A percentile compares a stretch with the other conserved stretches of the same genome.
phyloP scores from a whole-genome alignment of 2,797 vertebrate genomes.

The Acipenser ruthenus region DNA sequence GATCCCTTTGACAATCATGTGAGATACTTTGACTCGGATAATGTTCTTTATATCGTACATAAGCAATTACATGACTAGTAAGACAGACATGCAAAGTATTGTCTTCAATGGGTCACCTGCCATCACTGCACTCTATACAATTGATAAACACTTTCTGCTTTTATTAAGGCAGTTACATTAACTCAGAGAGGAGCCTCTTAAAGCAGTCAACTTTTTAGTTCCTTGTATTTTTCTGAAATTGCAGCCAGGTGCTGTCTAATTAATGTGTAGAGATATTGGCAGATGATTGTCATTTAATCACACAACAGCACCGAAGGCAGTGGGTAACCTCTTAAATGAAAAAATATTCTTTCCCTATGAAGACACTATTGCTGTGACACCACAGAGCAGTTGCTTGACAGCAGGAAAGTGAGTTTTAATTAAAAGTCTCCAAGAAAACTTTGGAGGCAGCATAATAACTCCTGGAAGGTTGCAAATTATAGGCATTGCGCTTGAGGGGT shows the following conservation, averaged over 20 bases:
- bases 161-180: conserved; percentile 4
- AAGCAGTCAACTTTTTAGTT: conserved; percentile 3
- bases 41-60: too few relatives aligned
- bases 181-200: conserved; percentile 11
- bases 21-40: too few relatives aligned
- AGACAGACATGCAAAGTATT: too few relatives aligned
- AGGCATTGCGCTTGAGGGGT: conserved; percentile 9
- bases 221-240: conserved; percentile 23
- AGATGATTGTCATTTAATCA: conserved; percentile 46
- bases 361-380: conserved; percentile 47
- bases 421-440: conserved; percentile 52
- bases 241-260: conserved; percentile 33
- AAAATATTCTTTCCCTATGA: conserved; percentile 38
- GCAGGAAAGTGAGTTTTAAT: conserved; percentile 59
- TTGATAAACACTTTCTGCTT: too few relatives aligned
- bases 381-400: conserved; percentile 42
- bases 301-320: conserved; percentile 31
- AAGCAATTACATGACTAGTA: too few relatives aligned
- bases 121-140: too few relatives aligned
- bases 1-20: too few relatives aligned
- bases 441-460: conserved; percentile 36
- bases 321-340: conserved; percentile 46
- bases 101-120: too few relatives aligned
- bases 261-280: conserved; percentile 50
- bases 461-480: conserved; percentile 25